Evolutionary conservation across 2,797 vertebrate species (phyloP).

Genomic region (Myripristis murdjan): DNA sequence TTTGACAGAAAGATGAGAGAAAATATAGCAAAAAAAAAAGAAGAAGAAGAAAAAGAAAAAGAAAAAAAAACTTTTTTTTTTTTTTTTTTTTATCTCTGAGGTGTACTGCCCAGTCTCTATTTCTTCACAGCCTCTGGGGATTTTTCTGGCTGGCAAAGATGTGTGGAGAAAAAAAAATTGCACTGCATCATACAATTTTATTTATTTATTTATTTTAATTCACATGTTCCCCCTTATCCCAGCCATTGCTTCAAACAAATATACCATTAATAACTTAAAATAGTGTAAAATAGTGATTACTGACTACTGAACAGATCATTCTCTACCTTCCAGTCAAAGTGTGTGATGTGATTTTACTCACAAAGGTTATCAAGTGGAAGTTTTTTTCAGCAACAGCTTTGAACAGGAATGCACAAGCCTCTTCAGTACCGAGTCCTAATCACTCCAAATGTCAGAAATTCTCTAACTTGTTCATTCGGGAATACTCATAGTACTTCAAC

Average conservation of each 20-base stretch:
- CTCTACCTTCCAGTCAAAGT: conserved; percentile 37
- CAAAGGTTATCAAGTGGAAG: conserved; percentile 1
- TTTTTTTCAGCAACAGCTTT: conserved; percentile 20
- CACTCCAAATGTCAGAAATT: conserved; percentile 30
- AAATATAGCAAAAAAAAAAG: too few relatives aligned
- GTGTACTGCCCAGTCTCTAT: background rate
- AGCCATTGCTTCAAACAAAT: conserved; percentile 55
- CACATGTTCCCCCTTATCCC: conserved; percentile 19
- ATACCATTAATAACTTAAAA: conserved; percentile 59
- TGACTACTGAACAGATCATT: conserved; percentile 45
- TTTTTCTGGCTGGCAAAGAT: conserved; percentile 36
- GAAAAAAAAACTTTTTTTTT: too few relatives aligned
- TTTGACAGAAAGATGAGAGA: too few relatives aligned
- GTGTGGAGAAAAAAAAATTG: conserved; percentile 35
- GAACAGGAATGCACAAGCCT: background rate
- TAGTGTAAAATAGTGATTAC: conserved; percentile 20
- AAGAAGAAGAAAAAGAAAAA: too few relatives aligned
- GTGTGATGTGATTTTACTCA: conserved; percentile 41
- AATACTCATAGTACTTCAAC: background rate
- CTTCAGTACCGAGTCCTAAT: conserved; percentile 37
- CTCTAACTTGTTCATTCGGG: conserved; percentile 3
- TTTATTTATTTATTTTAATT: conserved; percentile 45
- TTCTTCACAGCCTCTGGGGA: conserved; percentile 26
- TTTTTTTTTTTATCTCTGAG: conserved; percentile 28
- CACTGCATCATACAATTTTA: too few relatives aligned